Evolutionary conservation across 2,113 vertebrate genomes (phyloP).

Genomic region (Osmerus eperlanus): DNA sequence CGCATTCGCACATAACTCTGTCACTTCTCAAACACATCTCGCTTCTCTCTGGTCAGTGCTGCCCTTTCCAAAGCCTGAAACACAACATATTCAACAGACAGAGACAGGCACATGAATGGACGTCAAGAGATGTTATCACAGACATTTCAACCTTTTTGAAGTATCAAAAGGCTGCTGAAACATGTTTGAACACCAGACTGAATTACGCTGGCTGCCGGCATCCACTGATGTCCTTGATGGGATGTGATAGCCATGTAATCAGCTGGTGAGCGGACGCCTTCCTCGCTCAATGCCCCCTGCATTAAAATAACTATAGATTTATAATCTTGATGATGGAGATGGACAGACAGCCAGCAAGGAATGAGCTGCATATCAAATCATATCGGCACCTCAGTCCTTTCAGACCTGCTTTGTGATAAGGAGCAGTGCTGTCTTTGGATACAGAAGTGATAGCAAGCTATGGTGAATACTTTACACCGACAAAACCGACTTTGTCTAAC

Average conservation of each 20-base stretch:
- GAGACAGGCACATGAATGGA: slow-evolving; percentile 48
- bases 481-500: no score
- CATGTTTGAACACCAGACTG: slow-evolving; percentile 52
- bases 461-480: no score
- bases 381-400: slow-evolving; percentile 32
- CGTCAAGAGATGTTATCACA: slow-evolving; percentile 59
- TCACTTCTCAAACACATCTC: slow-evolving; percentile 4
- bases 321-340: slow-evolving; percentile 40
- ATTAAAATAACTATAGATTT: slow-evolving; percentile 51
- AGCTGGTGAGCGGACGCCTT: slow-evolving; percentile 39
- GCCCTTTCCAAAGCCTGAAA: slow-evolving; percentile 49
- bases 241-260: slow-evolving; percentile 60
- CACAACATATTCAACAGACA: slow-evolving; percentile 22
- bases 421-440: neutral
- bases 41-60: slow-evolving; percentile 38
- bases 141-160: slow-evolving; percentile 60
- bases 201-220: slow-evolving; percentile 49
- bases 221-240: slow-evolving; percentile 53
- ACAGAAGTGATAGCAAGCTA: no score
- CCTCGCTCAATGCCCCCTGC: slow-evolving; percentile 30
- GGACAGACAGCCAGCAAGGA: slow-evolving; percentile 25
- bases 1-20: neutral
- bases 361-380: slow-evolving; percentile 31
- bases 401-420: slow-evolving; percentile 42
- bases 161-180: slow-evolving; percentile 54